phyloP scores from a whole-genome alignment of 1,140 invertebrate species.

The Aphelenchoides besseyi region DNA sequence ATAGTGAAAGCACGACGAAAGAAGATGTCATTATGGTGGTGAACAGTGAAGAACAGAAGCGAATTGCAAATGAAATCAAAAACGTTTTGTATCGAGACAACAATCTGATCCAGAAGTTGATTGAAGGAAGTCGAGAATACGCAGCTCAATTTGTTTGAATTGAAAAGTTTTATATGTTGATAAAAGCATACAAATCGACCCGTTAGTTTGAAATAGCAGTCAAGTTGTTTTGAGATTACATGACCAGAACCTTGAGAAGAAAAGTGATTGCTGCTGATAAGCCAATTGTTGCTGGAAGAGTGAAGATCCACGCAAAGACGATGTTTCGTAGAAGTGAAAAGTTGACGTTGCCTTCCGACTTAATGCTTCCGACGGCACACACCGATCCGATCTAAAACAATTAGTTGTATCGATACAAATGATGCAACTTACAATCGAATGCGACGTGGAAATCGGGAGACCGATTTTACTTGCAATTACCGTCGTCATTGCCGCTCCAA shows the following conservation, averaged over 20 bases:
- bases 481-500: not conserved
- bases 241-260: constrained; percentile 21
- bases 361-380: constrained; percentile 51
- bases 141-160: not conserved
- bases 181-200: not conserved
- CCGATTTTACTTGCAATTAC: constrained; percentile 85
- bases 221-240: not conserved
- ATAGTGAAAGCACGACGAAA: not conserved
- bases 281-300: constrained; percentile 78
- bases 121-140: not conserved
- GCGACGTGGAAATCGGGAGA: constrained; percentile 91
- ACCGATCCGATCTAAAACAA: constrained; percentile 39
- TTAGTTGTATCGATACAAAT: constrained; percentile 29
- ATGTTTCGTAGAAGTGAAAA: constrained; percentile 73
- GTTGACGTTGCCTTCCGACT: constrained; percentile 56
- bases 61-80: not conserved
- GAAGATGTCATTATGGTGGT: not conserved
- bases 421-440: constrained; percentile 89
- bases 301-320: constrained; percentile 90
- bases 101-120: not conserved
- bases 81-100: not conserved
- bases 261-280: constrained; percentile 42
- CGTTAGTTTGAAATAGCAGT: not conserved
- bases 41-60: not conserved
- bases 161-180: too few species aligned